A percentile compares a stretch with the other conserved stretches of the same genome.
Conservation (phyloP, 2,888 invertebrate genomes). For the Tortricodes alternella region DNA sequence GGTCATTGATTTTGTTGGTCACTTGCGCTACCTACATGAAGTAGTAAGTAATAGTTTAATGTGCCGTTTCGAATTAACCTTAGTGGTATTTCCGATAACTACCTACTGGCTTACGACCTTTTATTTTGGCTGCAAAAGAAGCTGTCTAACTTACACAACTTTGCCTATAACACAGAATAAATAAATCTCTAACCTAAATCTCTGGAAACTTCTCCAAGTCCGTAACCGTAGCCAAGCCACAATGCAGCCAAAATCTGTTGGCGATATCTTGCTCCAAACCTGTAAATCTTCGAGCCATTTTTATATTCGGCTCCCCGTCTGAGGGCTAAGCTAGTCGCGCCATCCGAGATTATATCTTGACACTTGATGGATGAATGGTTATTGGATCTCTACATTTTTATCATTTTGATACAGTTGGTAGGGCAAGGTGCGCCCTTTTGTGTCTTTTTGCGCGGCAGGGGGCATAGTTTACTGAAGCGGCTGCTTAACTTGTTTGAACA, state of each 20-base stretch:
- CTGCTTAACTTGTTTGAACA: constrained; percentile 9
- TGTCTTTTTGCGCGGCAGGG: constrained; percentile 47
- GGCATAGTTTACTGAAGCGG: constrained; percentile 48
- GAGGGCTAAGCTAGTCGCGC: constrained; percentile 76
- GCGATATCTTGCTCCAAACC: constrained; percentile 71
- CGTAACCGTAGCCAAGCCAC: constrained; percentile 45
- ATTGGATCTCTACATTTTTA: constrained; percentile 87
- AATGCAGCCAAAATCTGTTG: constrained; percentile 71
- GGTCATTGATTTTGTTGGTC: too few species aligned
- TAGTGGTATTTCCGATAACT: neutral
- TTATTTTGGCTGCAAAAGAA: neutral
- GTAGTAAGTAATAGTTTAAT: too few species aligned
- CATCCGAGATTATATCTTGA: constrained; percentile 86
- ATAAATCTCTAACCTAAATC: constrained; percentile 10
- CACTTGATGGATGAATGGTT: constrained; percentile 91
- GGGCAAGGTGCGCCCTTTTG: constrained; percentile 61
- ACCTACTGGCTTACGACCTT: neutral
- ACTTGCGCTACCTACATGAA: too few species aligned
- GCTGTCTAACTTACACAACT: neutral
- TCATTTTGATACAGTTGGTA: constrained; percentile 81
- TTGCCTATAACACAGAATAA: neutral
- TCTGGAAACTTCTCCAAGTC: constrained; percentile 1
- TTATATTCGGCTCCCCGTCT: constrained; percentile 74
- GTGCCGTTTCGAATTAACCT: too few species aligned
- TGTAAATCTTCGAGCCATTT: constrained; percentile 81